Conservation (phyloP, 2,797 vertebrate species). For the Mormyrus hasselquistii region DNA sequence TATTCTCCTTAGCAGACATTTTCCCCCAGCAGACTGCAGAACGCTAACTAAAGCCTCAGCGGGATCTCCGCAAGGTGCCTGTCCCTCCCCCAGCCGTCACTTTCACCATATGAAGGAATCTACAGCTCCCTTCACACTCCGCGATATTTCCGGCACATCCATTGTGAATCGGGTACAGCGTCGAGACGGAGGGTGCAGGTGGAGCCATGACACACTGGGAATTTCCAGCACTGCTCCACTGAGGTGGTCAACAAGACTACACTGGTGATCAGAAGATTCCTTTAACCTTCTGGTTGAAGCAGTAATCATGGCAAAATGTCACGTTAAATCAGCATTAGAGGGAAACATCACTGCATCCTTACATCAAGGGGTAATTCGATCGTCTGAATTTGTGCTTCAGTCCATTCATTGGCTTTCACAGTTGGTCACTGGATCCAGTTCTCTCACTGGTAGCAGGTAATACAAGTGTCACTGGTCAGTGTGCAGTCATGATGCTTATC, state of each 20-base stretch:
- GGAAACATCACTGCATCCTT: not conserved
- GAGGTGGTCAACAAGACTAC: not conserved
- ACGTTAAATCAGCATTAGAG: not conserved
- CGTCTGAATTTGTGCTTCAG: not conserved
- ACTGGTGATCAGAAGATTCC: not conserved
- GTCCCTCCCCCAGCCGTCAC: not conserved
- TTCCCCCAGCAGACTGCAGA: not conserved
- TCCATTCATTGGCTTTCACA: not conserved
- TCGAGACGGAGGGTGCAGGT: not conserved
- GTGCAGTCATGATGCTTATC: not conserved
- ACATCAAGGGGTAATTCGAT: not conserved
- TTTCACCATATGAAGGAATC: not conserved
- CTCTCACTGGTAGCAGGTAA: not conserved
- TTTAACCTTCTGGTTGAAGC: too few relatives aligned
- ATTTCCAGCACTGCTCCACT: not conserved
- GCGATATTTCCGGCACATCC: not conserved
- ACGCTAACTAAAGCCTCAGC: not conserved
- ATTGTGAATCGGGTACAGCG: not conserved
- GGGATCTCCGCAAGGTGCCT: not conserved
- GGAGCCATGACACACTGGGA: not conserved
- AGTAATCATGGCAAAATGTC: not conserved
- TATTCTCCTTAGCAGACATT: not conserved
- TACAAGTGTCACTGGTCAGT: not conserved
- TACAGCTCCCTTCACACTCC: not conserved
- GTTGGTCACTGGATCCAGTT: not conserved